Base-by-base conservation (phyloP, 2,888 invertebrate genomes). In the Drosophila stalkeri region DNA sequence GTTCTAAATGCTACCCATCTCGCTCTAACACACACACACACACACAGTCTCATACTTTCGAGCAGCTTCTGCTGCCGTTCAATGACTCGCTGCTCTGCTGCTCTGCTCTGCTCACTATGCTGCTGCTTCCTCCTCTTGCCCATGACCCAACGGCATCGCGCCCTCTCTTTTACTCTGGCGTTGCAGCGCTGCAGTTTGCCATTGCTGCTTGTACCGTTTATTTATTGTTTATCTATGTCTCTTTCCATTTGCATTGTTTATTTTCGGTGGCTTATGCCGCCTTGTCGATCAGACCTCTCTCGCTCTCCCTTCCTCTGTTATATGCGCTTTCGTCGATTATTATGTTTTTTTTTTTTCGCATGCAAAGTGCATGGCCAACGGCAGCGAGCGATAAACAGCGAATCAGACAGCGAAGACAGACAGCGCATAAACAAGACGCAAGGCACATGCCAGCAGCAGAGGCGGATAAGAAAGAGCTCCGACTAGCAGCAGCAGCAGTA, bases 201-300 rank as follows among this genome's bases (percentile, higher is more conserved):
- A 85, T 86, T 83, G 75, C 83, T 73, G 67, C 33, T 55, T 65
- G 49, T 64, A 52, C 67, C 75, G 86, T 81, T 86, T 84, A 87
- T 87, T 85, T 87, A 87, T 87, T 85, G 86, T 85, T 86, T 84
- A 84, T 86, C 87, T 86, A 83, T 84, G 82, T 80, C 71, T 80
- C 72, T 67, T 82, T 72, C 47, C 72, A 68, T 75, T 85, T 75
- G 76, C 78, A 81, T 87, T 87, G 89, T 86, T 83, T 88, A 86
- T 86, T 86, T 88, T 88, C 64, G 80, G 75, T 75, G 81, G 83
- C 80, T 75, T 80, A 72, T 67, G 78, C 78, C 70, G 55, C 72
- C 63, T 74, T 72, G 72, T 80, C 82, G 80, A 85, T 88, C 88
- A 79, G 67, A 64, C 75, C 41, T 55, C 39, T 23, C 39, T 4